These are phyloP conservation scores for Gonioctena quinquepunctata DNA, from an alignment of 1,140 invertebrate genomes.

Conservation along the genomic window DNA sequence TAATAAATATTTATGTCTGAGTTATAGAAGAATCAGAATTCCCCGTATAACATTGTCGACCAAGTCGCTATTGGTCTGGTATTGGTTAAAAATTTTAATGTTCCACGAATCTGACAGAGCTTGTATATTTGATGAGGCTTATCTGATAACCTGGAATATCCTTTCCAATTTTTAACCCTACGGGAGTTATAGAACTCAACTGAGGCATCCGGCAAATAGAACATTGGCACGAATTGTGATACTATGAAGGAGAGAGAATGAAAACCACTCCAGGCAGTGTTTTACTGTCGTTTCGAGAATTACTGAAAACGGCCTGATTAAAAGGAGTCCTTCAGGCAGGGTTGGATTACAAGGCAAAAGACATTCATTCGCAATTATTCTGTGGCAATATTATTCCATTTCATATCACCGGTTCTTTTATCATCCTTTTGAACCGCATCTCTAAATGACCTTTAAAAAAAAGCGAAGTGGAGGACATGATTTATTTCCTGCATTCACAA, in stretches of 20 bases:
- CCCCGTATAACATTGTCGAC: too few species aligned
- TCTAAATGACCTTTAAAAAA: neutral
- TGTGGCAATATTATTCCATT: neutral
- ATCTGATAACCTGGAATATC: neutral
- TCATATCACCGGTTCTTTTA: neutral
- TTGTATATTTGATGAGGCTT: neutral
- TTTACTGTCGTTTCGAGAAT: neutral
- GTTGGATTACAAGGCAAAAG: neutral
- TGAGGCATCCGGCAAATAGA: neutral
- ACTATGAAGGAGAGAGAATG: neutral
- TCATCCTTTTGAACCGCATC: neutral
- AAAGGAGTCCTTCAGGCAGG: neutral
- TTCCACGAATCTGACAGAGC: too few species aligned
- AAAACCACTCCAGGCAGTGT: neutral
- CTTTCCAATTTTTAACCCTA: neutral
- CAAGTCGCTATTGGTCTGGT: too few species aligned
- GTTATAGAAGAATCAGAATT: too few species aligned
- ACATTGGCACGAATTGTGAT: neutral
- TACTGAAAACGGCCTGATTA: conserved; percentile 9
- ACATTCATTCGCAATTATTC: conserved; percentile 9
- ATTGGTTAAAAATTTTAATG: too few species aligned
- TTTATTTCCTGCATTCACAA: too few species aligned
- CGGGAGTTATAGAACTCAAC: too few species aligned
- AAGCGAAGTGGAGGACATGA: neutral
- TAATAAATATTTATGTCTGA: too few species aligned